Percentiles rank a stretch among this genome's conserved stretches.
phyloP scores from a whole-genome alignment of 2,888 invertebrate species.

The Creontiades dilutus region DNA sequence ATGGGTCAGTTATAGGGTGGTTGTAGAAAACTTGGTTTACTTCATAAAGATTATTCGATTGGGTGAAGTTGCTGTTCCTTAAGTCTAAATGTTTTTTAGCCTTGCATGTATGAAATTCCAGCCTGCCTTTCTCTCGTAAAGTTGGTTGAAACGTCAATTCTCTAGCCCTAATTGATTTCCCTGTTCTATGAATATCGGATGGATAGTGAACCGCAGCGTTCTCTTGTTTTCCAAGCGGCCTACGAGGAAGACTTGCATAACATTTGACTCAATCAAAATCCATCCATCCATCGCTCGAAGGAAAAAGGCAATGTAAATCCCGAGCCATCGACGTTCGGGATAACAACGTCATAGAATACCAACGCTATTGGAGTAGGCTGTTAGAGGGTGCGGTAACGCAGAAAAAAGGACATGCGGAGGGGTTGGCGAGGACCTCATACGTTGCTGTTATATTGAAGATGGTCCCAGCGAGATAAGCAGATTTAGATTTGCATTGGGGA shows the following conservation, averaged over 20 bases:
- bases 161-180: constrained; percentile 37
- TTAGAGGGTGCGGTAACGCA: constrained; percentile 43
- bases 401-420: background rate
- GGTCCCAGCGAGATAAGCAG: constrained; percentile 62
- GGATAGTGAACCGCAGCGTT: background rate
- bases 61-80: no score
- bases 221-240: background rate
- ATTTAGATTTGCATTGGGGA: constrained; percentile 69
- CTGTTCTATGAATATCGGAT: constrained; percentile 1
- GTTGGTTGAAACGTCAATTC: constrained; percentile 13
- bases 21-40: no score
- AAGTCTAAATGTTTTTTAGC: background rate
- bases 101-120: background rate
- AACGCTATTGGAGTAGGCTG: constrained; percentile 36
- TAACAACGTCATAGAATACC: constrained; percentile 62
- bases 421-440: constrained; percentile 48
- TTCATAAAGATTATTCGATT: no score
- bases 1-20: no score
- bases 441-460: constrained; percentile 66
- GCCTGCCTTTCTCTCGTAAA: background rate
- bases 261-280: constrained; percentile 44
- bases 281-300: background rate
- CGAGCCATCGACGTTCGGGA: background rate
- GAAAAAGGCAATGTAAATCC: constrained; percentile 20
- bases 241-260: background rate